Evolutionary conservation across 2,888 invertebrate species (phyloP), one percentile per base, ranked within the genome.

Genomic region (Polydrusus tereticollis): DNA sequence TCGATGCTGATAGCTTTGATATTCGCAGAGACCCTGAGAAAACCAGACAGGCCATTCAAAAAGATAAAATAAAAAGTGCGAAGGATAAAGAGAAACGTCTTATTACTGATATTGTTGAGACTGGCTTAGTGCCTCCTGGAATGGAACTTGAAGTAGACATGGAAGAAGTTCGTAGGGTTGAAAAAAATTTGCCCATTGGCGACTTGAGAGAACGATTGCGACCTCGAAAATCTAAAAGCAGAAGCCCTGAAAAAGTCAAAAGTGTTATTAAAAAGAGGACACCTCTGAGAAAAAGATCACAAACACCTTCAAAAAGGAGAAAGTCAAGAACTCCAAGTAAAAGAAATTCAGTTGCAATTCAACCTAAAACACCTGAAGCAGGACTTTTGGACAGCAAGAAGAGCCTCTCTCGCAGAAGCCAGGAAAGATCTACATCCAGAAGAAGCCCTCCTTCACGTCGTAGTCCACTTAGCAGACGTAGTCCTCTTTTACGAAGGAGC

Each of bases 101-200:
- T n/a, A 83, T 86, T 59, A 82, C 82, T 20, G 85, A 86, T 75
- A 81, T 86, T 50, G 83, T 86, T n/a, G 85, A 86, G 78, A 86
- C 86, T 8, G 87, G 86, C 21, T 79, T 87, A 33, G 84, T 86
- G 6, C 86, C 86, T 8, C 86, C 87, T 12, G 87, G 87, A 33
- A 86, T 82, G 78, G 86, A 86, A 80, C 83, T 85, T 80, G 87
- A 87, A 71, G 79, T 82, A 3, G 83, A 84, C 74, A 69, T 85
- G 10, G 76, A 76, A 26, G 73, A 76, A 38, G 72, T 78, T 33
- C 73, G 69, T 43, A 65, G 43, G 23, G 36, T 66, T 8, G 65
- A 69, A 20, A 62, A 55, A 36, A 65, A 58, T 50, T 45, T 55
- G 55, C 63, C 67, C 41, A 62, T 62, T 21, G 33, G 62, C 20